Percentiles rank a stretch among this genome's conserved stretches.
phyloP scores from a whole-genome alignment of 1,140 invertebrate genomes.

The Ceratosolen solmsi region DNA sequence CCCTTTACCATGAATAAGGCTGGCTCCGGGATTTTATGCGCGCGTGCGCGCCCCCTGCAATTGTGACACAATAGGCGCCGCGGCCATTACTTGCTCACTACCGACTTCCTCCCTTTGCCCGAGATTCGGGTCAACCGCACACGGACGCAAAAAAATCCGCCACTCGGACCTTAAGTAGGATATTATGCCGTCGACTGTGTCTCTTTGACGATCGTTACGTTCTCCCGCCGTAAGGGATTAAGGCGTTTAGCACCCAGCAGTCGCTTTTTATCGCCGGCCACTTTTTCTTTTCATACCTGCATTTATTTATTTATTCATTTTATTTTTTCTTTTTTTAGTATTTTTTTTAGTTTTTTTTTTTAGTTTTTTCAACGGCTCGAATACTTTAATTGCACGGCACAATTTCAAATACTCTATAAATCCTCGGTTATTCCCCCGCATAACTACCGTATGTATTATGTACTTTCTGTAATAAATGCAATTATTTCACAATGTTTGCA shows the following conservation, averaged over 20 bases:
- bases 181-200: background rate
- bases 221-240: background rate
- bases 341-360: too few species aligned
- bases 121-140: background rate
- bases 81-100: slow-evolving; percentile 3
- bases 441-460: background rate
- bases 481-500: slow-evolving; percentile 8
- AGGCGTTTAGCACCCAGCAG: background rate
- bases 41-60: background rate
- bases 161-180: background rate
- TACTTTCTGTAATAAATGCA: background rate
- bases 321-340: too few species aligned
- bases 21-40: background rate
- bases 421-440: background rate
- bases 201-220: slow-evolving; percentile 9
- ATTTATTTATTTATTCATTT: too few species aligned
- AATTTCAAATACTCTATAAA: background rate
- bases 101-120: background rate
- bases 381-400: background rate
- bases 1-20: background rate
- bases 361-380: background rate
- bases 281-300: too few species aligned
- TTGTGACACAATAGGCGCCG: slow-evolving; percentile 27
- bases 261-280: background rate
- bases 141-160: background rate